These are phyloP conservation scores for Bombyx mori DNA, from an alignment of 1,140 invertebrate species.

Conservation along the genomic window DNA sequence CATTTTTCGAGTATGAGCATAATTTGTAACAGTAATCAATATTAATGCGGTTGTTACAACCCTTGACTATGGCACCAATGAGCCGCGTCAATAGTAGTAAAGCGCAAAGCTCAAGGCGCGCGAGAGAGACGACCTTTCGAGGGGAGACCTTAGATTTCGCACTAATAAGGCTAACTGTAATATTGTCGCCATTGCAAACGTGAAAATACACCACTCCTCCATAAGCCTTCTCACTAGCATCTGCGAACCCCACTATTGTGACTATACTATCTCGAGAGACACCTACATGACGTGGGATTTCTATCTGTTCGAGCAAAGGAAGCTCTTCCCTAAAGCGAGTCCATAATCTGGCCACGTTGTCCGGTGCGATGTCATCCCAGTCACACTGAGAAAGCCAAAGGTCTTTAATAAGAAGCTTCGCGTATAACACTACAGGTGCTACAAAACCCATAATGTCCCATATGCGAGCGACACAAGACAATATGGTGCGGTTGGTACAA, in stretches of 20 bases:
- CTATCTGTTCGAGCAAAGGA: neutral
- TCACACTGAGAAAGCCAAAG: slow-evolving; percentile 1
- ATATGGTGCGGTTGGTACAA: neutral
- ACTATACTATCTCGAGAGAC: neutral
- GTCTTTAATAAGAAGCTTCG: neutral
- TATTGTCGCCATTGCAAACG: neutral
- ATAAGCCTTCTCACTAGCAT: no score
- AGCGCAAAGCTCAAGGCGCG: no score
- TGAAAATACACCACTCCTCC: slow-evolving; percentile 5
- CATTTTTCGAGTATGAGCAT: no score
- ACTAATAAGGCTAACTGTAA: no score
- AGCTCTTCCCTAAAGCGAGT: slow-evolving; percentile 2
- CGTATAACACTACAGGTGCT: slow-evolving; percentile 1
- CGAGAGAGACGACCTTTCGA: no score
- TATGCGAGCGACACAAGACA: slow-evolving; percentile 1
- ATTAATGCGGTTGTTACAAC: no score
- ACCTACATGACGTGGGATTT: slow-evolving; percentile 2
- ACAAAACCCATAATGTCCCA: slow-evolving; percentile 1
- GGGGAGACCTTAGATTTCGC: no score
- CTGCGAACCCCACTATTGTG: slow-evolving; percentile 1
- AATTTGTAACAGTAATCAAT: neutral
- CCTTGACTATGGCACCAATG: no score
- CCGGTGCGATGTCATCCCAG: neutral
- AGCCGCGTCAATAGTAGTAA: no score
- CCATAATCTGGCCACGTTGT: neutral